A percentile compares a stretch with the other conserved stretches of the same genome.
Conservation (phyloP, 2,113 vertebrate species). For the Alexandromys fortis region DNA sequence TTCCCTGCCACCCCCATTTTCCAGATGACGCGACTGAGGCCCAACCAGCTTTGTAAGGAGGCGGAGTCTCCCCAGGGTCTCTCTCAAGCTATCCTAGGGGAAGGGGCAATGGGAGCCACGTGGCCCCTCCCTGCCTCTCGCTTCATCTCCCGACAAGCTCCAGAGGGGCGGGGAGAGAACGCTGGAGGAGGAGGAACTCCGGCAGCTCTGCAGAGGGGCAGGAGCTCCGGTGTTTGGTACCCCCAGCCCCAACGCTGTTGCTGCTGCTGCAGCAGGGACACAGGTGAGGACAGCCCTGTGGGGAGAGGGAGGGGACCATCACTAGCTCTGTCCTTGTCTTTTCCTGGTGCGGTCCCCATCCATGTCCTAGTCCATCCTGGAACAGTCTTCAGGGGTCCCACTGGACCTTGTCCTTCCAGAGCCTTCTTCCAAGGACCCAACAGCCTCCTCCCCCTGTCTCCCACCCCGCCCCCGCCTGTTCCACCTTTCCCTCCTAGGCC, state of each 20-base stretch:
- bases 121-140: slow-evolving; percentile 74
- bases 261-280: slow-evolving; percentile 67
- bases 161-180: slow-evolving; percentile 74
- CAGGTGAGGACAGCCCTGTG: slow-evolving; percentile 73
- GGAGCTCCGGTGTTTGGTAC: slow-evolving; percentile 70
- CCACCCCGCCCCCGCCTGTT: slow-evolving; percentile 49
- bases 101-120: slow-evolving; percentile 71
- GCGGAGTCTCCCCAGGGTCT: slow-evolving; percentile 79
- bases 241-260: slow-evolving; percentile 71
- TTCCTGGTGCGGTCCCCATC: slow-evolving; percentile 37
- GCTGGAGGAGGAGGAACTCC: slow-evolving; percentile 69
- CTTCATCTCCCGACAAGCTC: slow-evolving; percentile 68
- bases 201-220: slow-evolving; percentile 76
- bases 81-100: slow-evolving; percentile 68
- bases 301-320: slow-evolving; percentile 46
- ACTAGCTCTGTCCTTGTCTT: slow-evolving; percentile 37
- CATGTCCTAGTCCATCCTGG: slow-evolving; percentile 58
- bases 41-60: slow-evolving; percentile 80
- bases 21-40: slow-evolving; percentile 82
- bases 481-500: slow-evolving; percentile 62
- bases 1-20: slow-evolving; percentile 81
- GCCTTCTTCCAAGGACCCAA: slow-evolving; percentile 36
- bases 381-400: slow-evolving; percentile 53
- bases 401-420: slow-evolving; percentile 62
- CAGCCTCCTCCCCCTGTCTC: slow-evolving; percentile 22